These are phyloP conservation scores for Muscina levida DNA, from an alignment of 2,888 invertebrate genomes.

Conservation along the genomic window DNA sequence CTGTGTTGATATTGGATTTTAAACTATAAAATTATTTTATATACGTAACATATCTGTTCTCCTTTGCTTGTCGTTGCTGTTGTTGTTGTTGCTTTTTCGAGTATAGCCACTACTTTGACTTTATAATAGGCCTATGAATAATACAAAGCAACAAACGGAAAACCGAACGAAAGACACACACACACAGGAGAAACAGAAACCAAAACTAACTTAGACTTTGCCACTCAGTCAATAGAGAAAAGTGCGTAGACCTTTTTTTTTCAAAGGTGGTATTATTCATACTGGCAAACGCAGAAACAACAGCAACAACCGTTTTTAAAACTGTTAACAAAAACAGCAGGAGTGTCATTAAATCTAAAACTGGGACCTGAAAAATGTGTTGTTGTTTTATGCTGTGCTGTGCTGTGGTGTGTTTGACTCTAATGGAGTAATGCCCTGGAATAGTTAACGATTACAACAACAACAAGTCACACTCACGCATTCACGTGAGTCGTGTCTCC, in stretches of 20 bases:
- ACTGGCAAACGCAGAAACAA: background rate
- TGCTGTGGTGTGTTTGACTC: conserved; percentile 1
- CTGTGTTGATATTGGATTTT: background rate
- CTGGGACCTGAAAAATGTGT: conserved; percentile 45
- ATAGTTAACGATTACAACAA: background rate
- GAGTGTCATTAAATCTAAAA: conserved; percentile 55
- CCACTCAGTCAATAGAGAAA: conserved; percentile 16
- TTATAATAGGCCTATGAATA: conserved; percentile 34
- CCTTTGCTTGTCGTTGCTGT: conserved; percentile 5
- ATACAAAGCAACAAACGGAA: conserved; percentile 66
- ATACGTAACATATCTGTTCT: background rate
- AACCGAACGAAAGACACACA: background rate
- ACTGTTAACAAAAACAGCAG: conserved; percentile 69
- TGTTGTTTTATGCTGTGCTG: conserved; percentile 24
- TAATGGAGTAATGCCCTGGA: background rate
- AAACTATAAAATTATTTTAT: conserved; percentile 21
- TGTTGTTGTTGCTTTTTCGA: background rate
- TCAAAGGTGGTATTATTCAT: conserved; percentile 8
- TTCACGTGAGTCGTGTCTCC: conserved; percentile 43
- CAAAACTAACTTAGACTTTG: background rate
- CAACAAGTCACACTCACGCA: conserved; percentile 33
- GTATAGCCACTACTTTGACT: conserved; percentile 28
- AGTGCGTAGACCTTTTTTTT: conserved; percentile 68
- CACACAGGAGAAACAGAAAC: background rate
- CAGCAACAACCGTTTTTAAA: conserved; percentile 48